Base-by-base conservation (phyloP, 2,113 vertebrate species). In the Monopterus albus region DNA sequence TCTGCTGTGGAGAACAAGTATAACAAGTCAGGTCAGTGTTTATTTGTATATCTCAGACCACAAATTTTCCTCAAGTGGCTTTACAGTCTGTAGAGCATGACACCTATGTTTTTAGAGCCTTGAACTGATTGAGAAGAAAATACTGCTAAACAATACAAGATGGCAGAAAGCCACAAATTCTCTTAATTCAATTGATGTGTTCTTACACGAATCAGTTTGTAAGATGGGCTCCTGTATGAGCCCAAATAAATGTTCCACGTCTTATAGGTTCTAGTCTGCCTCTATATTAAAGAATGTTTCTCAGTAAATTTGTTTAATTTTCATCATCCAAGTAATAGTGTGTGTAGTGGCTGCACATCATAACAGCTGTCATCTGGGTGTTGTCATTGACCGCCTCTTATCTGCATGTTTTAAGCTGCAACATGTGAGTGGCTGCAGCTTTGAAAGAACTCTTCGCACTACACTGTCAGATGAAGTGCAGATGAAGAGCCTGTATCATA, bases 371-470 rank as follows among this genome's bases (percentile, higher is more conserved):
- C 2, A 20, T 42, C 36, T 56, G 21, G 31, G 60, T 57, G 61
- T 76, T 17, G 18, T 28, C 36, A 2, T 18, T 26, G 26, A 55
- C 11, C 4, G 12, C 47, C 40, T 70, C 61, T 46, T 13, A 62
- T 74, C 60, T 78, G 72, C 61, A 57, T 67, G 50, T 62, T 78
- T 75, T 23, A 53, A 83, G 47, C 69, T 39, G 40, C 59, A 40
- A 17, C 60, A 51, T 75, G 66, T 38, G 61, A 78, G 50, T 50
- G 6, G 35, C 31, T 65, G 6, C 55, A 18, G 53, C 38, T 68
- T 58, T 87, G 57, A 82, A 62, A 59, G 33, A 63, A 23, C 65
- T 46, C 45, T 58, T 28, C 13, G 7, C 46, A 25, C 45, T n/a
- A 13, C 62, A 7, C 21, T 4, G 17, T 43, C 52, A 55, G 63